Conservation (phyloP, 2,797 vertebrate genomes). For the Sebastes glaucus region DNA sequence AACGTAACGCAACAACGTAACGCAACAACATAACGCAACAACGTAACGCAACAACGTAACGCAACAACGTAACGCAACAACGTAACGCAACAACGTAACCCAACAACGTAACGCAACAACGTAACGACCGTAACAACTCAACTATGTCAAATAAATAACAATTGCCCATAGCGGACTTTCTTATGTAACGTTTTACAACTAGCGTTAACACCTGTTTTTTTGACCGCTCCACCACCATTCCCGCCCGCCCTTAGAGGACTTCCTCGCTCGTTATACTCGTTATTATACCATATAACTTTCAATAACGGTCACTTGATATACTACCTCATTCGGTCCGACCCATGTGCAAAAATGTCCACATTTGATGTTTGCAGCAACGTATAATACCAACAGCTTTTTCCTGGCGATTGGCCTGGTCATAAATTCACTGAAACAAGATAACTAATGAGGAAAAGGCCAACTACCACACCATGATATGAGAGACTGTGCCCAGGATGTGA, state of each 20-base stretch:
- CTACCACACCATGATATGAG: background rate
- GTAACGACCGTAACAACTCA: background rate
- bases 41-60: background rate
- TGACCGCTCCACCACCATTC: background rate
- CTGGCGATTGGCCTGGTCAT: background rate
- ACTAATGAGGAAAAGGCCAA: slow-evolving; percentile 25
- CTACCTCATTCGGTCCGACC: background rate
- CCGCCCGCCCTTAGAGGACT: background rate
- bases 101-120: background rate
- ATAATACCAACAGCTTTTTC: background rate
- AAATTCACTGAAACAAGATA: slow-evolving; percentile 30
- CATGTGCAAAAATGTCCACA: background rate
- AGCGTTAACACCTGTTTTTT: background rate
- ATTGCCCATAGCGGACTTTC: too few species aligned
- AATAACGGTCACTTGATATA: background rate
- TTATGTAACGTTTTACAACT: too few species aligned
- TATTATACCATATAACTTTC: background rate
- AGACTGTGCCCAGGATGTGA: background rate
- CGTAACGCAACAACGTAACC: too few species aligned
- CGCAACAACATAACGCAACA: too few species aligned
- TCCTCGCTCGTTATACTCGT: background rate
- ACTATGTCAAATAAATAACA: too few species aligned
- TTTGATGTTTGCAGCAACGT: background rate
- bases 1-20: background rate
- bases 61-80: too few species aligned